Percentiles rank a stretch among this genome's conserved stretches.
Conservation (phyloP, 2,888 invertebrate genomes). For the Tridacna gigas region DNA sequence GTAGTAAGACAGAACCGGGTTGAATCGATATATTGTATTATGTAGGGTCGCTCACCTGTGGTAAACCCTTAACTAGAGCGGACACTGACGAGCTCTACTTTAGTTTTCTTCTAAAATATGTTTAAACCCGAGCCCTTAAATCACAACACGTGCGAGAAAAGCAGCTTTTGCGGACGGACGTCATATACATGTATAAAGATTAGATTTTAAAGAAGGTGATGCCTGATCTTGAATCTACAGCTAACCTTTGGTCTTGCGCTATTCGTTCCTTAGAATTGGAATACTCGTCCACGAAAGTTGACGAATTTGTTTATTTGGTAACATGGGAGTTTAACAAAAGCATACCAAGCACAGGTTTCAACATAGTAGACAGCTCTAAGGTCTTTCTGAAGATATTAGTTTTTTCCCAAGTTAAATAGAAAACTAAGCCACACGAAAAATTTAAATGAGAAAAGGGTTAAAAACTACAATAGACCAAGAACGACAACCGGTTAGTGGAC, state of each 20-base stretch:
- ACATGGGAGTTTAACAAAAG: no score
- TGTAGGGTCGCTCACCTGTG: constrained; percentile 52
- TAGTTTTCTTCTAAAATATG: not conserved
- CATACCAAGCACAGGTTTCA: no score
- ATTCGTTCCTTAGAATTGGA: no score
- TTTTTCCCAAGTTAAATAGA: not conserved
- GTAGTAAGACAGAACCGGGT: constrained; percentile 19
- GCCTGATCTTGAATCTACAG: no score
- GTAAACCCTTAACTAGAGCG: constrained; percentile 12
- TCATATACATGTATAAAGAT: no score
- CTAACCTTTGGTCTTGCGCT: no score
- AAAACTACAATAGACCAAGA: constrained; percentile 29
- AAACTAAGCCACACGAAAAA: not conserved
- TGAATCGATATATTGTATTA: constrained; percentile 23
- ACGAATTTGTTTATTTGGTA: no score
- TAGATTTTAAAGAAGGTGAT: no score
- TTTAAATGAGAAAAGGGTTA: not conserved
- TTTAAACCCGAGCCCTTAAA: not conserved
- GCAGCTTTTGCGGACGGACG: no score
- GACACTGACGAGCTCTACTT: no score
- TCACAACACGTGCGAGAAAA: no score
- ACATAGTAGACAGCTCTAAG: not conserved
- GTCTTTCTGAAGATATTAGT: not conserved
- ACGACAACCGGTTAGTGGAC: constrained; percentile 37
- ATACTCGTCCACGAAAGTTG: no score